These are phyloP conservation scores for Coenonympha glycerion DNA, from an alignment of 2,888 invertebrate species.

Conservation along the genomic window DNA sequence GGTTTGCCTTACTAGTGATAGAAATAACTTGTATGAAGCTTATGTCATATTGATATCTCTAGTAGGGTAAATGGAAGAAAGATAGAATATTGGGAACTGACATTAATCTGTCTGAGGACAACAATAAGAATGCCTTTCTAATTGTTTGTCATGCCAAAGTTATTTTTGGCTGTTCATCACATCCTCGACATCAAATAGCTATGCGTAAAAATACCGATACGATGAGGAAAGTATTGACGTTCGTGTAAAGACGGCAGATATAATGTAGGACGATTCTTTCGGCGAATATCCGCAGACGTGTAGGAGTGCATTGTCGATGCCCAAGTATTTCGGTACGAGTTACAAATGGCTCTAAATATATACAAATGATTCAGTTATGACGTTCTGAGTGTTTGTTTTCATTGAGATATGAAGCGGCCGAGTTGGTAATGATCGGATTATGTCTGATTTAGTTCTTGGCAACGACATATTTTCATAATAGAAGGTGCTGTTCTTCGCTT, in stretches of 20 bases:
- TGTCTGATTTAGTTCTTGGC: too few species aligned
- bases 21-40: too few species aligned
- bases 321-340: constrained; percentile 18
- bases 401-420: too few species aligned
- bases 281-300: constrained; percentile 8
- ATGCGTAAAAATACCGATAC: constrained; percentile 3
- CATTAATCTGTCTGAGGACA: too few species aligned
- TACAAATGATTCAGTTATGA: constrained; percentile 16
- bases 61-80: too few species aligned
- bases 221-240: constrained; percentile 10
- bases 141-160: background rate
- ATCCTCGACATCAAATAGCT: background rate
- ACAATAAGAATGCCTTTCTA: too few species aligned
- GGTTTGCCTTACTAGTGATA: too few species aligned
- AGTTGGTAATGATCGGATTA: too few species aligned
- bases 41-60: too few species aligned
- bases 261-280: background rate
- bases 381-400: constrained; percentile 8
- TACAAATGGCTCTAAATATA: constrained; percentile 19
- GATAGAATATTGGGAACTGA: too few species aligned
- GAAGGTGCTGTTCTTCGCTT: too few species aligned
- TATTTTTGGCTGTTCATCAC: background rate
- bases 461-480: too few species aligned
- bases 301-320: constrained; percentile 17
- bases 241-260: background rate